phyloP scores from a whole-genome alignment of 2,888 invertebrate genomes.

The Eupithecia insigniata region DNA sequence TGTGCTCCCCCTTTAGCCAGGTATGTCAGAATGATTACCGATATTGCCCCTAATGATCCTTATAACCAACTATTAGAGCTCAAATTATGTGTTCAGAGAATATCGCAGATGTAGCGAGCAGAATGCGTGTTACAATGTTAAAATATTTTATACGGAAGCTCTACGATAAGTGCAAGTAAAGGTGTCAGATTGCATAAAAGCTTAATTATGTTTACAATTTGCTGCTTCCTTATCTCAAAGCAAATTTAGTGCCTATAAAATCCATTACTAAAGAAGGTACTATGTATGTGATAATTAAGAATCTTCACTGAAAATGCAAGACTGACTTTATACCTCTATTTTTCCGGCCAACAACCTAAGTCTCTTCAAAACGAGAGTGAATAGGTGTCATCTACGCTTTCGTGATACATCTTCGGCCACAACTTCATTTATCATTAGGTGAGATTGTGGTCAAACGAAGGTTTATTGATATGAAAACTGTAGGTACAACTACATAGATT shows the following conservation, averaged over 20 bases:
- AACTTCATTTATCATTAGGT: too few species aligned
- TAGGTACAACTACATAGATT: too few species aligned
- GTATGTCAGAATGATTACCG: conserved; percentile 25
- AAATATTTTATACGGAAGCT: conserved; percentile 1
- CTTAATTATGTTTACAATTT: background rate
- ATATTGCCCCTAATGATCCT: conserved; percentile 27
- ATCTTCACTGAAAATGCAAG: background rate
- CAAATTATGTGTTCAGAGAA: conserved; percentile 9
- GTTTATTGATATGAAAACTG: too few species aligned
- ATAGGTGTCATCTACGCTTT: too few species aligned
- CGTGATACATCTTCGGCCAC: too few species aligned
- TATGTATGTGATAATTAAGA: background rate
- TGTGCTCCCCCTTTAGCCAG: conserved; percentile 48
- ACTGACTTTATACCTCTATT: background rate
- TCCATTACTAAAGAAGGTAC: background rate
- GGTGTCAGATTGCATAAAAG: conserved; percentile 10
- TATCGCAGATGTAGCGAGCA: background rate
- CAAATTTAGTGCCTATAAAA: background rate
- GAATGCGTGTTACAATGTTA: background rate
- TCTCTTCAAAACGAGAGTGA: too few species aligned
- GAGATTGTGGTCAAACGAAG: too few species aligned
- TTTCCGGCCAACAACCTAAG: too few species aligned
- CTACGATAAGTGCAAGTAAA: conserved; percentile 11
- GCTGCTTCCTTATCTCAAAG: conserved; percentile 24
- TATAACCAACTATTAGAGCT: conserved; percentile 25